Evolutionary conservation across 2,113 vertebrate species (phyloP).

Genomic region (Istiophorus platypterus): DNA sequence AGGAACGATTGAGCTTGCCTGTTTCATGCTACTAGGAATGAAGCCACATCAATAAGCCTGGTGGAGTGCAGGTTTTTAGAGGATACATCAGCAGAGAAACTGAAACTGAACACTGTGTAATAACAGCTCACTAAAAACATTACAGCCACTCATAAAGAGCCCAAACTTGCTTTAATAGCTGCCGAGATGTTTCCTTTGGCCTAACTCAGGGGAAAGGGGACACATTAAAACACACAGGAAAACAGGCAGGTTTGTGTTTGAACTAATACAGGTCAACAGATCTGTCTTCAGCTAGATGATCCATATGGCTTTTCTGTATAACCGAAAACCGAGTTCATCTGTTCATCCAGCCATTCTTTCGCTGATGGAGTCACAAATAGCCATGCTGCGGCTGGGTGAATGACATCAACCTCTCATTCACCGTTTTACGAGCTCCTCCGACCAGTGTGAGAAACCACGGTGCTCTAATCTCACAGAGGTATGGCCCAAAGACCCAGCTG

Average conservation of each 20-base stretch:
- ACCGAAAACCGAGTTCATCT: conserved; percentile 62
- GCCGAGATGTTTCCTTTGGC: conserved; percentile 79
- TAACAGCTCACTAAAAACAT: conserved; percentile 81
- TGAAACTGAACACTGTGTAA: conserved; percentile 77
- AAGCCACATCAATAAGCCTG: conserved; percentile 64
- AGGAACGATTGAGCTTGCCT: conserved; percentile 38
- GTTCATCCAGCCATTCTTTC: conserved; percentile 49
- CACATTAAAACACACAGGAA: conserved; percentile 55
- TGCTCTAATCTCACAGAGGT: conserved; percentile 55
- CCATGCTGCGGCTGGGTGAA: conserved; percentile 60
- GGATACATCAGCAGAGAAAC: conserved; percentile 64
- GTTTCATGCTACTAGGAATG: conserved; percentile 35
- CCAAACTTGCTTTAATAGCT: conserved; percentile 72
- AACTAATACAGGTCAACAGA: conserved; percentile 68
- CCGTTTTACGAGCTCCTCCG: conserved; percentile 68
- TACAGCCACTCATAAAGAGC: conserved; percentile 77
- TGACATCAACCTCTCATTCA: conserved; percentile 80
- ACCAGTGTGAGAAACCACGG: conserved; percentile 78
- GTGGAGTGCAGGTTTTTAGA: conserved; percentile 68
- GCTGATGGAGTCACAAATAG: conserved; percentile 71
- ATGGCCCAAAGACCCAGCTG: conserved; percentile 34
- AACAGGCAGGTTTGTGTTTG: conserved; percentile 34
- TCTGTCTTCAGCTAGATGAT: conserved; percentile 66
- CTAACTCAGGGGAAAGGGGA: conserved; percentile 26
- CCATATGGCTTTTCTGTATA: conserved; percentile 53